phyloP scores from a whole-genome alignment of 2,113 vertebrate species.

The Daubentonia madagascariensis region DNA sequence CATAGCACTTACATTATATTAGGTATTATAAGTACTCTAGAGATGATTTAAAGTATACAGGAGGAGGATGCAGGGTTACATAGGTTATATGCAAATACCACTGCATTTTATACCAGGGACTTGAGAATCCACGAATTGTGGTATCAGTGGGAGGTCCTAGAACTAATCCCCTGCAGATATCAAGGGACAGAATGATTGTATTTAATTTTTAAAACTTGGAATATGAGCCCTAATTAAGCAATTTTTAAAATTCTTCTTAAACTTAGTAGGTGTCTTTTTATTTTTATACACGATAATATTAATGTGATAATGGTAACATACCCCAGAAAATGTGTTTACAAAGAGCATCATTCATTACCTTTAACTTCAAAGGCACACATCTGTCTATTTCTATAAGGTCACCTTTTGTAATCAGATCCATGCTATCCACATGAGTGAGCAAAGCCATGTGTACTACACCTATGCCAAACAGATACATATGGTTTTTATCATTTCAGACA shows the following conservation, averaged over 20 bases:
- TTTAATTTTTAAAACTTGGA: constrained; percentile 10
- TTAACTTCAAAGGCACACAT: constrained; percentile 3
- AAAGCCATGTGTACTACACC: constrained; percentile 29
- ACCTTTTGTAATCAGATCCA: constrained; percentile 9
- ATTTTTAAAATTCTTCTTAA: not conserved
- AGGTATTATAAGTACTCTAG: not conserved
- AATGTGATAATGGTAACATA: not conserved
- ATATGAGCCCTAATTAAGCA: not conserved
- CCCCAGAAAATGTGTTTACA: not conserved
- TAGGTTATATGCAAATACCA: not conserved
- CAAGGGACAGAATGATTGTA: not conserved
- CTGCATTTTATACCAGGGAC: not conserved
- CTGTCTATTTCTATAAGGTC: constrained; percentile 47
- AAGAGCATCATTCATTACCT: constrained; percentile 44
- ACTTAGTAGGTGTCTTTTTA: not conserved
- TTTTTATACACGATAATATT: not conserved
- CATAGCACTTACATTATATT: not conserved
- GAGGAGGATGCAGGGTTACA: not conserved
- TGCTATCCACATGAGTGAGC: constrained; percentile 44
- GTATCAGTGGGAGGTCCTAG: not conserved
- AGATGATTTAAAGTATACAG: not conserved
- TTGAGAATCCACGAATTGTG: not conserved
- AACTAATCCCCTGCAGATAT: not conserved
- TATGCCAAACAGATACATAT: not conserved
- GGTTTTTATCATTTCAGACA: not conserved